phyloP scores from a whole-genome alignment of 1,140 invertebrate species.

The Heliothis subflexa region DNA sequence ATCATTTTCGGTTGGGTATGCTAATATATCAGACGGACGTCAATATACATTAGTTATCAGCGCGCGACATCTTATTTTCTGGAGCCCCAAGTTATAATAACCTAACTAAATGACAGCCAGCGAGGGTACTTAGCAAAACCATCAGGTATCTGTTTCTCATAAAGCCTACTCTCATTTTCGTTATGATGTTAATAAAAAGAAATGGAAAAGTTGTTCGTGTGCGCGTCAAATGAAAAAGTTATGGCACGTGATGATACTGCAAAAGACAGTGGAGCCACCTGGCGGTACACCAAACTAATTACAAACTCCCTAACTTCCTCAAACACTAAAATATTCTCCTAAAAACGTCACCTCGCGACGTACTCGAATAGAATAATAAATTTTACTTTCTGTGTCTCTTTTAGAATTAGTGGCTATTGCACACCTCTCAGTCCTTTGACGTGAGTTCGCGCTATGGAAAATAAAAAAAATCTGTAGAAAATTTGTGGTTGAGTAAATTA shows the following conservation, averaged over 20 bases:
- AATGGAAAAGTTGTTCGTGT: constrained; percentile 82
- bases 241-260: constrained; percentile 83
- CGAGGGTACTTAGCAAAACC: constrained; percentile 75
- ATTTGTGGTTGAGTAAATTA: too few species aligned
- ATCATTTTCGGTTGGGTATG: constrained; percentile 28
- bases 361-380: constrained; percentile 73
- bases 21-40: constrained; percentile 32
- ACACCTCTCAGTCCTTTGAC: constrained; percentile 9
- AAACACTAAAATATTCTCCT: constrained; percentile 84
- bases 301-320: constrained; percentile 81
- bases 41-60: constrained; percentile 33
- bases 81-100: constrained; percentile 42
- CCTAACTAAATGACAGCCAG: constrained; percentile 50
- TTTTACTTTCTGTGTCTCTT: constrained; percentile 47
- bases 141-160: constrained; percentile 81
- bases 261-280: constrained; percentile 74
- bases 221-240: constrained; percentile 85
- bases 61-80: constrained; percentile 34
- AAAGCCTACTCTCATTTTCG: constrained; percentile 82
- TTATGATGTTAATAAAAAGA: constrained; percentile 85
- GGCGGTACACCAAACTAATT: constrained; percentile 80
- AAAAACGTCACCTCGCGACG: constrained; percentile 79
- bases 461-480: not conserved
- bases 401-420: constrained; percentile 43
- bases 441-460: not conserved